These are phyloP conservation scores for Carposina sasakii DNA, from an alignment of 1,140 invertebrate species.

Conservation along the genomic window DNA sequence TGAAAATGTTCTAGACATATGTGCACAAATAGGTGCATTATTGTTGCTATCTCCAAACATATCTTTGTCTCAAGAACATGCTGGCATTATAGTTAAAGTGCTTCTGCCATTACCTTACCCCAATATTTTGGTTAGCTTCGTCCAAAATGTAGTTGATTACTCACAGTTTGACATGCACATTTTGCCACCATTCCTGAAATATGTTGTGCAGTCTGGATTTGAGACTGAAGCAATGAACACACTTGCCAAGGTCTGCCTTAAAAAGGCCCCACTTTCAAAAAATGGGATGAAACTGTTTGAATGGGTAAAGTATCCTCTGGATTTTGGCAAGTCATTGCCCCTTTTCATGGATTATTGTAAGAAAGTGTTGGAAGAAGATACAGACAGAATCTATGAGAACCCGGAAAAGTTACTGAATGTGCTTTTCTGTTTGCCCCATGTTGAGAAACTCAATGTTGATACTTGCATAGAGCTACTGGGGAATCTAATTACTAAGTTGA, in stretches of 20 bases:
- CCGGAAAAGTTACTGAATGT: slow-evolving; percentile 70
- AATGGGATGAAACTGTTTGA: slow-evolving; percentile 74
- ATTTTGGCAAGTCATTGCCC: slow-evolving; percentile 69
- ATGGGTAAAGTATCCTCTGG: slow-evolving; percentile 79
- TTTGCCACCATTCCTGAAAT: slow-evolving; percentile 78
- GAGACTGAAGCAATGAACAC: slow-evolving; percentile 74
- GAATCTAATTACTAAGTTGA: slow-evolving; percentile 41
- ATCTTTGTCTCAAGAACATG: slow-evolving; percentile 79
- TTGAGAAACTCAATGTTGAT: slow-evolving; percentile 65
- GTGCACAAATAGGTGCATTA: slow-evolving; percentile 74
- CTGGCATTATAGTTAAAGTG: slow-evolving; percentile 77
- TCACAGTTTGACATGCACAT: slow-evolving; percentile 83
- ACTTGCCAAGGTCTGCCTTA: slow-evolving; percentile 78
- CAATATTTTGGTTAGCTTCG: slow-evolving; percentile 75
- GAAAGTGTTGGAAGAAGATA: slow-evolving; percentile 39
- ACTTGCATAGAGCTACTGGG: slow-evolving; percentile 40
- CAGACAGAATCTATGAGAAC: slow-evolving; percentile 52
- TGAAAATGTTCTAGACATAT: slow-evolving; percentile 66
- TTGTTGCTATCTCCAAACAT: slow-evolving; percentile 76
- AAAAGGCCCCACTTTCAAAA: slow-evolving; percentile 77
- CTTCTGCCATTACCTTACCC: slow-evolving; percentile 72
- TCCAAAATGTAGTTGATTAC: slow-evolving; percentile 77
- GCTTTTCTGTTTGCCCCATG: slow-evolving; percentile 76
- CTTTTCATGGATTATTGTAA: slow-evolving; percentile 53
- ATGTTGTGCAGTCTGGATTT: slow-evolving; percentile 73